Evolutionary conservation across 2,797 vertebrate species (phyloP).

Genomic region (Smutsia gigantea): DNA sequence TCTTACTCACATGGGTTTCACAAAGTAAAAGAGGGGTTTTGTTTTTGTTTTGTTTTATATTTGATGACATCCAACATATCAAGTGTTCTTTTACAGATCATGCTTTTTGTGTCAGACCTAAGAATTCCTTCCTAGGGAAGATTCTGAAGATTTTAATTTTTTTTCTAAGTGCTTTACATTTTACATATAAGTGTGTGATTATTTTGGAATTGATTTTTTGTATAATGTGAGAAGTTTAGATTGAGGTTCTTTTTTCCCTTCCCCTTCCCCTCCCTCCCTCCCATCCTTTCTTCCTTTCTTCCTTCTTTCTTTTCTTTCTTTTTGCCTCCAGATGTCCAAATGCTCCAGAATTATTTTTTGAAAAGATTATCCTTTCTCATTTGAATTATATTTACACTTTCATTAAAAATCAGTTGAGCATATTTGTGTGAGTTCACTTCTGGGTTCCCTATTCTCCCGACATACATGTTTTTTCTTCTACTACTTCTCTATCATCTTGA

Average conservation of each 20-base stretch:
- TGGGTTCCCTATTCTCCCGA: background rate
- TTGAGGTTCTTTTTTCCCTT: background rate
- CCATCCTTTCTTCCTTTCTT: too few species aligned
- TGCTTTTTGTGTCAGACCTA: background rate
- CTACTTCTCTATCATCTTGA: background rate
- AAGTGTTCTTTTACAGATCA: background rate
- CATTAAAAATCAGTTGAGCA: background rate
- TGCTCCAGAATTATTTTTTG: background rate
- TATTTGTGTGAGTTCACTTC: background rate
- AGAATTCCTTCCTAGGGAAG: background rate
- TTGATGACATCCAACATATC: background rate
- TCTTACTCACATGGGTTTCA: background rate
- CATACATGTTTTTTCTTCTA: background rate
- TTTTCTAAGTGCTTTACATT: background rate
- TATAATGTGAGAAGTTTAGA: background rate
- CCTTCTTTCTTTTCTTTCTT: rapidly evolving
- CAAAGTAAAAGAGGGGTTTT: background rate
- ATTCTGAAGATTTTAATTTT: background rate
- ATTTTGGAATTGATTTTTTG: background rate
- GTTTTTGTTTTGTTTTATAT: background rate
- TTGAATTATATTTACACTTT: background rate
- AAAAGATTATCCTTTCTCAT: background rate
- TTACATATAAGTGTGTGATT: background rate
- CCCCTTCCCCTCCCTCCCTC: too few species aligned
- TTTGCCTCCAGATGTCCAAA: background rate